Evolutionary conservation across 2,888 invertebrate species (phyloP), one percentile per base, ranked within the genome.

Genomic region (Diarsia mendica): DNA sequence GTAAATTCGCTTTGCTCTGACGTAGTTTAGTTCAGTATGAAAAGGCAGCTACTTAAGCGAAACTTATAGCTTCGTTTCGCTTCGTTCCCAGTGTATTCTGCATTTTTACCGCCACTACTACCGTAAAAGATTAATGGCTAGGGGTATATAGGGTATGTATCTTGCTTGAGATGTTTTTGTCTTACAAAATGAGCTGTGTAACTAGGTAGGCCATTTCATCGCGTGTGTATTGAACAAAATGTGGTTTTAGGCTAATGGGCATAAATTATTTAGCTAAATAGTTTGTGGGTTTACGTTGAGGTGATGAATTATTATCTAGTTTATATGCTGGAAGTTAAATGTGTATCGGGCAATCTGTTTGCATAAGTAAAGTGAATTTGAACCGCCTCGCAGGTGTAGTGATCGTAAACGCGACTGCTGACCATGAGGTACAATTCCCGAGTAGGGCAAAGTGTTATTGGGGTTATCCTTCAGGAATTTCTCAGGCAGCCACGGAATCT

Each of bases 71-170:
- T n/a, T 44, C n/a, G 15, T n/a, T 44, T 44, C 44, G 63, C 63
- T 63, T 63, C n/a, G 13, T 44, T 8, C 13, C 44, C 44, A 44
- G 63, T 63, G 63, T 63, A n/a, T 4, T 2, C n/a, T 44, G 44
- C n/a, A n/a, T 44, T n/a, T 73, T 77, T 58, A 69, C 33, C 72
- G 55, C 46, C 44, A 67, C 63, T 73, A 71, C 15, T 65, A 65
- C 63, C 65, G 51, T 73, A 66, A 73, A 82, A 77, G 65, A 85
- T 77, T 85, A 69, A 85, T 73, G 63, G 46, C 67, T 63, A 58
- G 55, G n/a, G 13, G 9, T 75, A 58, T 68, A 73, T 73, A 71
- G n/a, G 44, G 39, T 70, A 65, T 64, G 23, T 85, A 66, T 74
- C 58, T 44, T 39, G 51, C 51, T 63, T 61, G 28, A 67, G 23